Conservation (phyloP, 2,113 vertebrate genomes). For the Emydura subglobosa region DNA sequence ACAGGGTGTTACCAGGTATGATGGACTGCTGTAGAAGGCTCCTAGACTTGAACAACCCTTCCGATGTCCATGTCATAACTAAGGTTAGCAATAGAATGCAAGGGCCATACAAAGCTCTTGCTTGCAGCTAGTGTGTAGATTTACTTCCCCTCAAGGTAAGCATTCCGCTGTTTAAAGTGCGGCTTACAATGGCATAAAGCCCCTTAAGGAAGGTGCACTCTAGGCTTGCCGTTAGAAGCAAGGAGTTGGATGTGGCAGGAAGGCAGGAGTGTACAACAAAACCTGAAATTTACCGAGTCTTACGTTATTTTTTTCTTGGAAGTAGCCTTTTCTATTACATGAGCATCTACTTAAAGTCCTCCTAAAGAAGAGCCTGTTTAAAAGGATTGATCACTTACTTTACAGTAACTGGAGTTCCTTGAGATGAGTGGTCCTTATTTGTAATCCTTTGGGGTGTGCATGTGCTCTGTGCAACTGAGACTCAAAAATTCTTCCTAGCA, state of each 20-base stretch:
- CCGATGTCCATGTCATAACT: neutral
- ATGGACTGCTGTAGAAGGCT: too few relatives aligned
- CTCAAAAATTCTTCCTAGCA: neutral
- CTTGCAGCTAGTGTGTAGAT: neutral
- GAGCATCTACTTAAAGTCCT: neutral
- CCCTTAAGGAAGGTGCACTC: too few relatives aligned
- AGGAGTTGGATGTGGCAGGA: too few relatives aligned
- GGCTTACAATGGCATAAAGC: neutral
- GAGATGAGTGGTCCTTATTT: neutral
- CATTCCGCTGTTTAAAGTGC: neutral
- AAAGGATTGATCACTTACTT: neutral
- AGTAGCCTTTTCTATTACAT: neutral
- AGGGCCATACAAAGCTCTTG: neutral
- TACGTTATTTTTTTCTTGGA: too few relatives aligned
- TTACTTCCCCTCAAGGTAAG: neutral
- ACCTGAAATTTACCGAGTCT: too few relatives aligned
- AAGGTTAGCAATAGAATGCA: neutral
- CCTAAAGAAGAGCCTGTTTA: neutral
- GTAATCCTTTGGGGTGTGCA: neutral
- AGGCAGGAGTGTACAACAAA: too few relatives aligned
- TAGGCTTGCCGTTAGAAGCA: too few relatives aligned
- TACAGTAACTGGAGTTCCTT: neutral
- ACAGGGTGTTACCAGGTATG: neutral
- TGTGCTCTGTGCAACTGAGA: neutral
- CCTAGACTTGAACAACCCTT: neutral